Evolutionary conservation across 2,888 invertebrate species (phyloP).

Genomic region (Callinectes sapidus): DNA sequence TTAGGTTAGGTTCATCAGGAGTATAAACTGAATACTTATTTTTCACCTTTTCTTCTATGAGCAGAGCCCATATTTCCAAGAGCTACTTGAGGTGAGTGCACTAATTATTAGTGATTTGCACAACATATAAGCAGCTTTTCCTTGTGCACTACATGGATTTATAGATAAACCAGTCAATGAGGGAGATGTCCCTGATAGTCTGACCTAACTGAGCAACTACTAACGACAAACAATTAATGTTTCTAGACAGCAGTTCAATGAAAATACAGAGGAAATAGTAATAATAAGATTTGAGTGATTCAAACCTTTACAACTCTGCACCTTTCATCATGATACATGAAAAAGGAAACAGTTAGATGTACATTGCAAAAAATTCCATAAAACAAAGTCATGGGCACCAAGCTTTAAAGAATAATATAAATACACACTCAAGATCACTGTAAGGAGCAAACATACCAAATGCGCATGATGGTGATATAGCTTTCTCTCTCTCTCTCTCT

Average conservation of each 20-base stretch:
- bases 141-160: slow-evolving; percentile 8
- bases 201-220: slow-evolving; percentile 18
- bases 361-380: not conserved
- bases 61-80: not conserved
- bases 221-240: not conserved
- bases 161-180: not conserved
- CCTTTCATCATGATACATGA: slow-evolving; percentile 6
- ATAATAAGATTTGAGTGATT: not conserved
- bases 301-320: not conserved
- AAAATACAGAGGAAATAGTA: not conserved
- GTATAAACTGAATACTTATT: not conserved
- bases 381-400: not conserved
- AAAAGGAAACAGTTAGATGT: not conserved
- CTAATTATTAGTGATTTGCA: not conserved
- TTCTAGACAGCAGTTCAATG: not conserved
- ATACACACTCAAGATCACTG: not conserved
- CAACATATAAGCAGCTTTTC: not conserved
- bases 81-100: not conserved
- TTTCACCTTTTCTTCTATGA: not conserved
- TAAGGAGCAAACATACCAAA: not conserved
- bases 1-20: not conserved
- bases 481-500: not conserved
- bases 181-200: not conserved
- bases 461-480: not conserved
- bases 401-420: not conserved